Percentiles rank a stretch among this genome's conserved stretches.
Conservation (phyloP, 2,888 invertebrate species). For the Drosophila fungiperda region DNA sequence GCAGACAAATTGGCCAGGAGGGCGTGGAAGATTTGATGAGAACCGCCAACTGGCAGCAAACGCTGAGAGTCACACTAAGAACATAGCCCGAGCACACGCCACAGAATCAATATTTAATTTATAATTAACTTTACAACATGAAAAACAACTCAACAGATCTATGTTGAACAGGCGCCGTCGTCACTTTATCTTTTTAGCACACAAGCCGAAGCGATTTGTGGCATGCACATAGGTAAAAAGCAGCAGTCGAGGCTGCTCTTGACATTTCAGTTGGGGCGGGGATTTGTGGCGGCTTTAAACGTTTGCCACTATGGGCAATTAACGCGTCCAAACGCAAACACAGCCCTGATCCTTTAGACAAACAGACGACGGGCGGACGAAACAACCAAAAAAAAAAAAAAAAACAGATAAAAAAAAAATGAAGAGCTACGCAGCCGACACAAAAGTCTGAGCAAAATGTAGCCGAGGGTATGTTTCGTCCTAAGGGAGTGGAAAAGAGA, state of each 20-base stretch:
- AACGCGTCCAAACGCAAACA: conserved; percentile 82
- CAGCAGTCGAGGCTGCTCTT: conserved; percentile 38
- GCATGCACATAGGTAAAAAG: conserved; percentile 23
- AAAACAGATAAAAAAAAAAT: conserved; percentile 1
- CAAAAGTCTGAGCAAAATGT: conserved; percentile 34
- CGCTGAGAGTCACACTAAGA: conserved; percentile 23
- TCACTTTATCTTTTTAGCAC: conserved; percentile 71
- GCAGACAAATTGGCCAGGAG: conserved; percentile 17
- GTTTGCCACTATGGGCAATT: conserved; percentile 83
- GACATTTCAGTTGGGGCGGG: conserved; percentile 68
- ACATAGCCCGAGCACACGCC: conserved; percentile 55
- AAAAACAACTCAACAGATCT: conserved; percentile 69
- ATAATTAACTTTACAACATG: conserved; percentile 84
- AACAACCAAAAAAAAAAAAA: conserved; percentile 1
- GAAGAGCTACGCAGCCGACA: conserved; percentile 19
- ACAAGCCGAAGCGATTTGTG: conserved; percentile 36
- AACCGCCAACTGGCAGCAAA: conserved; percentile 43
- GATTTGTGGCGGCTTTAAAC: conserved; percentile 83
- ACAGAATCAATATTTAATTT: conserved; percentile 85
- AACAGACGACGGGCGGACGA: conserved; percentile 60
- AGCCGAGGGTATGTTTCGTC: conserved; percentile 41
- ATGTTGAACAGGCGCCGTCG: conserved; percentile 27
- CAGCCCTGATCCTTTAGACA: conserved; percentile 83
- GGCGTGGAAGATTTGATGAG: conserved; percentile 50
- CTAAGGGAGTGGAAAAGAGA: neutral